Evolutionary conservation across 2,113 vertebrate species (phyloP).

Genomic region (Hyla sarda): DNA sequence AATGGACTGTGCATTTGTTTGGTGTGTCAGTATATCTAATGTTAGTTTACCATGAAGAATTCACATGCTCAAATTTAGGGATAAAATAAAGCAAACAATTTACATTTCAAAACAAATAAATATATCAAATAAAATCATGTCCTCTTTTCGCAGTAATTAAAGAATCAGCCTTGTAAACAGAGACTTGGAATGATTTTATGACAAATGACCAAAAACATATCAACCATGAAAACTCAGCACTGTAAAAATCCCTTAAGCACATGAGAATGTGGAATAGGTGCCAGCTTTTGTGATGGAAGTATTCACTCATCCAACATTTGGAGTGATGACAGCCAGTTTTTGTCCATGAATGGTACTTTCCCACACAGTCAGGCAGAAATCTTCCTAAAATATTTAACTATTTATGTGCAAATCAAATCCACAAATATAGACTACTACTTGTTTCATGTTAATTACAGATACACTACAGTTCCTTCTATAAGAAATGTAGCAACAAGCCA

Average conservation of each 20-base stretch:
- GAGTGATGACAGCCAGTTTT: constrained; percentile 59
- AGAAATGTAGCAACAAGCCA: neutral
- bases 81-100: neutral
- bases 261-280: constrained; percentile 63
- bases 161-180: constrained; percentile 73
- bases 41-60: neutral
- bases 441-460: neutral
- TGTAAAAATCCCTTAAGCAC: constrained; percentile 68
- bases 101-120: constrained; percentile 6
- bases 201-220: constrained; percentile 76
- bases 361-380: neutral
- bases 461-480: neutral
- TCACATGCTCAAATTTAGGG: neutral
- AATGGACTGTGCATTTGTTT: neutral
- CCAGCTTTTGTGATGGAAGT: constrained; percentile 47
- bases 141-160: constrained; percentile 72
- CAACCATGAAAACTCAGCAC: constrained; percentile 72
- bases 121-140: constrained; percentile 15
- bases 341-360: constrained; percentile 58
- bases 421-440: neutral
- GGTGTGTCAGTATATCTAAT: neutral
- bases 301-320: constrained; percentile 58
- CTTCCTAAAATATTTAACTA: neutral
- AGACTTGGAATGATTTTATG: constrained; percentile 74
- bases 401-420: neutral